Percentiles rank a stretch among this genome's conserved stretches.
These are phyloP conservation scores for Spodoptera littoralis DNA, from an alignment of 2,888 invertebrate species.

Conservation along the genomic window DNA sequence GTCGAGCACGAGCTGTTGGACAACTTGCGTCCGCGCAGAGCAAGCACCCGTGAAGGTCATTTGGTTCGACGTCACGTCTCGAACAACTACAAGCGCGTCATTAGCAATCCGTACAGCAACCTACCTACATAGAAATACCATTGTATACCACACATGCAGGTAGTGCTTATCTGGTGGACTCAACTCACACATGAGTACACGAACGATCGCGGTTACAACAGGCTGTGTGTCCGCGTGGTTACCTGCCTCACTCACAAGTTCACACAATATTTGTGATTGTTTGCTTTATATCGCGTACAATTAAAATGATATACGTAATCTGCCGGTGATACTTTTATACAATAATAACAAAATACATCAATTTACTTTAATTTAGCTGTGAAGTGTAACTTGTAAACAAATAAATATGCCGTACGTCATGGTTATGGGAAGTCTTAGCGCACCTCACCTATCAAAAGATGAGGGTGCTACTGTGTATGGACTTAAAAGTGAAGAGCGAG, in stretches of 20 bases:
- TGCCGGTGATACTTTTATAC: conserved; percentile 63
- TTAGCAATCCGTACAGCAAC: conserved; percentile 57
- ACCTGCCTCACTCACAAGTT: conserved; percentile 49
- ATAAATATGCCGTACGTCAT: conserved; percentile 85
- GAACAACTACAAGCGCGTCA: conserved; percentile 63
- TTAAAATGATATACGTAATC: conserved; percentile 70
- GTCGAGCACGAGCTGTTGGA: conserved; percentile 7
- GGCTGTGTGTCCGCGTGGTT: conserved; percentile 65
- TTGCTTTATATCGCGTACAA: conserved; percentile 26
- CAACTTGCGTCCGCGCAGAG: conserved; percentile 65
- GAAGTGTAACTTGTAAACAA: conserved; percentile 45
- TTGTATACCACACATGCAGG: conserved; percentile 65
- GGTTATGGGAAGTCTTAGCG: conserved; percentile 85
- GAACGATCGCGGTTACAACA: conserved; percentile 67
- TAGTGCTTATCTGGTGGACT: conserved; percentile 73
- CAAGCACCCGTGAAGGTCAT: conserved; percentile 83
- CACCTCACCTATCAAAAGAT: conserved; percentile 82
- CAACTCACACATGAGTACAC: conserved; percentile 77
- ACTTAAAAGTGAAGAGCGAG: conserved; percentile 83
- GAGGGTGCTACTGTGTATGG: conserved; percentile 85
- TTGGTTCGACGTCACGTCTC: conserved; percentile 74
- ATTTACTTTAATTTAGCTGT: conserved; percentile 8
- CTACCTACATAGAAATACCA: conserved; percentile 55
- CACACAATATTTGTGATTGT: conserved; percentile 20
- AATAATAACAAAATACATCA: conserved; percentile 13